Base-by-base conservation (phyloP, 2,797 vertebrate species). In the Trichosurus vulpecula region DNA sequence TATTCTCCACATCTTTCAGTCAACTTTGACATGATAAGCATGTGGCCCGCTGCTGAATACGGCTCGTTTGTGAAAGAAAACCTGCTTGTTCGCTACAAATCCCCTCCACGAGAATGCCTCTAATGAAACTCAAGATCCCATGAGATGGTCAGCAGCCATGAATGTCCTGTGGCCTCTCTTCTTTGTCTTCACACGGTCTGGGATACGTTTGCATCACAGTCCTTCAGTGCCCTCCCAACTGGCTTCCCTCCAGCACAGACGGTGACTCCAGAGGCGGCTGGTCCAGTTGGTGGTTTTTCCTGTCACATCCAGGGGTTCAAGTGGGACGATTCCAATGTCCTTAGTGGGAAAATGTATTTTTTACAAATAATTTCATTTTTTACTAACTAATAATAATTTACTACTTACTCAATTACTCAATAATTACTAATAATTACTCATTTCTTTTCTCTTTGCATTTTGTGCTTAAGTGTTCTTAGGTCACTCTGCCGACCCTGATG, bases 211-310 rank as follows among this genome's bases (percentile, higher is more conserved):
- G 41, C 2, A 10, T 47, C n/a, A 5, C 19, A 41, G 1, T 74
- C n/a, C 19, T 47, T 25, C n/a, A 81, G 2, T 2, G n/a, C 74
- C n/a, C 5, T 47, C 74, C 10, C 74, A 41, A 10, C 41, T 27
- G 6, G n/a, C 6, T 10, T 27, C 2, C 41, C 19, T 81, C 41
- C 22, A 9, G n/a, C 41, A 41, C n/a, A 81, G 19, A 81, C 9
- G 4, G 35, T 16, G 2, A 14, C 35, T 74, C 61, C 6, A 9
- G 6, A 25, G 10, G 66, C 0, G 0, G n/a, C 3, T 25, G 8
- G 19, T 47, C 19, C 19, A 81, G 5, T 22, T 10, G n/a, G 27
- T 0, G 1, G n/a, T 47, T 47, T 22, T 66, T 13, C 35, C 19
- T 81, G 41, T 81, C 74, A 81, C n/a, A 25, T 41, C 74, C 30